Evolutionary conservation across 30 jellyfish, hydroid and myxozoan genomes (phyloP).

Genomic region (Hydractinia symbiolongicarpus): DNA sequence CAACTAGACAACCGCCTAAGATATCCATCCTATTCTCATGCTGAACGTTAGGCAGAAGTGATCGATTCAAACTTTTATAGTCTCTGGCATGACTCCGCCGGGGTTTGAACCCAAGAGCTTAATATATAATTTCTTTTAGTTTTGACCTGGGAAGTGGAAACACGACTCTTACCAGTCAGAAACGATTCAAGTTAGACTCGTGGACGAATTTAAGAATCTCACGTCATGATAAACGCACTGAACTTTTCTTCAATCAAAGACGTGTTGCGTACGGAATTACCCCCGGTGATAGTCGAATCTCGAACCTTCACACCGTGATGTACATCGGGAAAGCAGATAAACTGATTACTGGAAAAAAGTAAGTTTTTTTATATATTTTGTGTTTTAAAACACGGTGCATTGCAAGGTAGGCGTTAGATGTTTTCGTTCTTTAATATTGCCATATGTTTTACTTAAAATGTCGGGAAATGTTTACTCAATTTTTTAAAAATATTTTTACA

Average conservation of each 20-base stretch:
- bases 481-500: too few relatives aligned
- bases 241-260: slow-evolving; percentile 53
- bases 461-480: too few relatives aligned
- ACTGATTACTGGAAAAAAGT: slow-evolving; percentile 66
- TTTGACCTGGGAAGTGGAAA: slow-evolving; percentile 83
- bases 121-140: slow-evolving; percentile 14
- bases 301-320: slow-evolving; percentile 63
- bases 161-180: slow-evolving; percentile 50
- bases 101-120: too few relatives aligned
- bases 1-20: too few relatives aligned
- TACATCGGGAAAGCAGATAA: slow-evolving; percentile 50
- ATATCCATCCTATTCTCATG: too few relatives aligned
- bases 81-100: too few relatives aligned
- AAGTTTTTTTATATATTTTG: not conserved
- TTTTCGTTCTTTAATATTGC: not conserved
- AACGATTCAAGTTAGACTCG: slow-evolving; percentile 34
- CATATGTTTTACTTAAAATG: not conserved
- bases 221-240: slow-evolving; percentile 50
- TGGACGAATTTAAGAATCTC: slow-evolving; percentile 62
- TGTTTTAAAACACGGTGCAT: not conserved
- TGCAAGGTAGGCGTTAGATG: not conserved
- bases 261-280: slow-evolving; percentile 75
- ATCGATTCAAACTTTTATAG: too few relatives aligned
- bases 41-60: too few relatives aligned
- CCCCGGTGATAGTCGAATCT: slow-evolving; percentile 62